Conservation (phyloP, 2,888 invertebrate genomes). For the Pyrgus malvae region DNA sequence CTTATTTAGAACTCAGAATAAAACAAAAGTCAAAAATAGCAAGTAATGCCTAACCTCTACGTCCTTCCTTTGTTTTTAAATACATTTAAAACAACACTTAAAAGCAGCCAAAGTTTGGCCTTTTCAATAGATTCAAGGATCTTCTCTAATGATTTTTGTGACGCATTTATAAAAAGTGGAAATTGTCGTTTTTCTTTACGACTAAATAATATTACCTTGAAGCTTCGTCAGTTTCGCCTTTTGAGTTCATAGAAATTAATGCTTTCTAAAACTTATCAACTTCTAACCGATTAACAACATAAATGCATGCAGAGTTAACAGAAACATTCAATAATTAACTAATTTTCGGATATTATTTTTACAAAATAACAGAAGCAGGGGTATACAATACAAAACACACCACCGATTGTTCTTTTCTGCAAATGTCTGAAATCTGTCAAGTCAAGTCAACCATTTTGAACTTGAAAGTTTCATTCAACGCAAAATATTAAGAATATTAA, state of each 20-base stretch:
- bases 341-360: conserved; percentile 35
- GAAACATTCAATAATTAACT: conserved; percentile 48
- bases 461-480: conserved; percentile 39
- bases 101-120: not conserved
- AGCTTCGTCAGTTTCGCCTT: conserved; percentile 81
- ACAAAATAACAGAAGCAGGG: conserved; percentile 52
- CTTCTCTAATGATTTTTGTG: conserved; percentile 14
- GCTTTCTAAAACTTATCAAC: conserved; percentile 56
- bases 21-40: conserved; percentile 72
- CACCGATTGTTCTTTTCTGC: conserved; percentile 57
- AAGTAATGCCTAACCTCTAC: conserved; percentile 73
- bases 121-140: conserved; percentile 15
- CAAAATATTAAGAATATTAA: conserved; percentile 12
- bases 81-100: conserved; percentile 14
- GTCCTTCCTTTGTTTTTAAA: conserved; percentile 39
- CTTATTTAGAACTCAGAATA: conserved; percentile 40
- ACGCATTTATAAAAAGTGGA: conserved; percentile 16
- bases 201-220: conserved; percentile 68
- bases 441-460: conserved; percentile 55
- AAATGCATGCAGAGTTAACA: conserved; percentile 49
- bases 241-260: conserved; percentile 80
- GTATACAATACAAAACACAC: conserved; percentile 58
- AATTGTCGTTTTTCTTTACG: conserved; percentile 24
- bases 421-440: conserved; percentile 59
- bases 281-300: conserved; percentile 52